These are phyloP conservation scores for Hecatera dysodea DNA, from an alignment of 2,888 invertebrate genomes.

Conservation along the genomic window DNA sequence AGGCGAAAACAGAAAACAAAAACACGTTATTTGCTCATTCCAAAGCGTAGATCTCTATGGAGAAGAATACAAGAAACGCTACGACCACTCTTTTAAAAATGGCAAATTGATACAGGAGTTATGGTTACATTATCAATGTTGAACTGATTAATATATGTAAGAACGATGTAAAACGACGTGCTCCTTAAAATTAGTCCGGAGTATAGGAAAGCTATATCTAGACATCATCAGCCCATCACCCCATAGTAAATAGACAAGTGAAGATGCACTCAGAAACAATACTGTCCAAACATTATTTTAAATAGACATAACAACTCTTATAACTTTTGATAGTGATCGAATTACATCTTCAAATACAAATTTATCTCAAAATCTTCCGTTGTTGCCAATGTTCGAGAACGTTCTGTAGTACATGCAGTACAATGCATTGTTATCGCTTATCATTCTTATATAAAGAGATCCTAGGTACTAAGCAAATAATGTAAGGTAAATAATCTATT, in stretches of 20 bases:
- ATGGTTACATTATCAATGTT: no score
- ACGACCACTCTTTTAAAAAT: no score
- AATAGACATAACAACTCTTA: conserved; percentile 3
- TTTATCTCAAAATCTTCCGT: conserved; percentile 7
- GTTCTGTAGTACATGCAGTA: not conserved
- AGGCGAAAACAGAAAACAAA: no score
- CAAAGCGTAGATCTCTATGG: no score
- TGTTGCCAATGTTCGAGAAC: conserved; percentile 19
- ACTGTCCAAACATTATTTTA: not conserved
- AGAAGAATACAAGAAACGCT: no score
- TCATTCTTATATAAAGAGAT: conserved; percentile 8
- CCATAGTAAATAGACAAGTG: not conserved
- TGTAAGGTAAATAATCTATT: conserved; percentile 20
- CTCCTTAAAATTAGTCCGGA: no score
- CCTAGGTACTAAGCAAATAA: conserved; percentile 15
- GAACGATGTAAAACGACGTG: no score
- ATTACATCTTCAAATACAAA: conserved; percentile 7
- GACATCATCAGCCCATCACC: no score
- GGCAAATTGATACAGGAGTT: no score
- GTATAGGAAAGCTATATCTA: no score
- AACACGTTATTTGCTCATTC: no score
- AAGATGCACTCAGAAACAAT: not conserved
- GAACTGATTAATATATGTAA: no score
- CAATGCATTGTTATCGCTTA: conserved; percentile 19
- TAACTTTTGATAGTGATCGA: not conserved